Evolutionary conservation across 1,140 invertebrate genomes (phyloP).

Genomic region (Neuroterus valhalla): DNA sequence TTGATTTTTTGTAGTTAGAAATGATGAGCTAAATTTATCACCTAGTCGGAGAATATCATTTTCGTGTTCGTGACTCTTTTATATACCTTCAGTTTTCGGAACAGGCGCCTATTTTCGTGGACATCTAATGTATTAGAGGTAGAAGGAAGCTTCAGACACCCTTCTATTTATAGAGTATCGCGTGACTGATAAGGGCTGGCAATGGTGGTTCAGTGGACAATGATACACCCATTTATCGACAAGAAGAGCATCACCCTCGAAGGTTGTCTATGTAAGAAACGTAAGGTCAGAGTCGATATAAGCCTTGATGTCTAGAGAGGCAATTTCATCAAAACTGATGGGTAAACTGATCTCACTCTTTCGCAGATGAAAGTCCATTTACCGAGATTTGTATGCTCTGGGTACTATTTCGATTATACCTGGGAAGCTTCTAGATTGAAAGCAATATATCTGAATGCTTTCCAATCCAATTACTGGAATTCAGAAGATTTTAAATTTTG

Average conservation of each 20-base stretch:
- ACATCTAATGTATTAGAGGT: neutral
- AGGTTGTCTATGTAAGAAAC: slow-evolving; percentile 17
- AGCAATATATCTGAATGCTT: too few relatives aligned
- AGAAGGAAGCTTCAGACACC: neutral
- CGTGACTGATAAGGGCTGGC: slow-evolving; percentile 17
- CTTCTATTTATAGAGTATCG: slow-evolving; percentile 22
- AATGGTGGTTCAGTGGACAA: slow-evolving; percentile 9
- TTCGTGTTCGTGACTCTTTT: too few relatives aligned
- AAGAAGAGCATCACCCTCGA: neutral
- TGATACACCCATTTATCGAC: slow-evolving; percentile 25
- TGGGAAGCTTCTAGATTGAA: too few relatives aligned
- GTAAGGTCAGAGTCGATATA: slow-evolving; percentile 25
- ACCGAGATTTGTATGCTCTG: neutral
- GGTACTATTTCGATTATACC: too few relatives aligned
- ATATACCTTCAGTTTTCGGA: too few relatives aligned
- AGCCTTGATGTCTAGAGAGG: too few relatives aligned
- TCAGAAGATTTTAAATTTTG: too few relatives aligned
- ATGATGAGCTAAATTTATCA: too few relatives aligned
- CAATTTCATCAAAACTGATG: neutral
- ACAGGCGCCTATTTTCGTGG: neutral
- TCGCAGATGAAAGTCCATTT: neutral
- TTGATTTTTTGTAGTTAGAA: too few relatives aligned
- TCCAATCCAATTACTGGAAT: too few relatives aligned
- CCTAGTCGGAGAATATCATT: too few relatives aligned
- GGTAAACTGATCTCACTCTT: neutral